These are phyloP conservation scores for Schrankia costaestrigalis DNA, from an alignment of 2,888 invertebrate species.

Conservation along the genomic window DNA sequence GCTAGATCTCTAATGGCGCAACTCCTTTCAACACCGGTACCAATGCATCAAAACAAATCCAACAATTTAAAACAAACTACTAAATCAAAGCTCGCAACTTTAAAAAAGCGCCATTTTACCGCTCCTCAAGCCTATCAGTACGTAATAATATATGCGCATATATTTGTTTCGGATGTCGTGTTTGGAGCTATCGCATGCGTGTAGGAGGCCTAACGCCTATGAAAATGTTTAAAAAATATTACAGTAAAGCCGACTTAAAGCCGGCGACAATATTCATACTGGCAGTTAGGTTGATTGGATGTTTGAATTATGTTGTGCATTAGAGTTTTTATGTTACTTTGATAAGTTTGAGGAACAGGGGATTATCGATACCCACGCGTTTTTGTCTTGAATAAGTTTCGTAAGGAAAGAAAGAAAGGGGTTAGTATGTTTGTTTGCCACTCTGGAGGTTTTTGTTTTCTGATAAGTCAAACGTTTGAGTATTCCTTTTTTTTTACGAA, in stretches of 20 bases:
- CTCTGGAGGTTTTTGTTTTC: too few species aligned
- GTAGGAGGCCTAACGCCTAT: conserved; percentile 38
- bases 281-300: conserved; percentile 14
- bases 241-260: conserved; percentile 9
- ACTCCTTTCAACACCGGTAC: too few species aligned
- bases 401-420: too few species aligned
- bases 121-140: conserved; percentile 39
- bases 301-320: conserved; percentile 3
- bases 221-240: conserved; percentile 32
- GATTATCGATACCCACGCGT: too few species aligned
- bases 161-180: conserved; percentile 54
- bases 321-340: neutral
- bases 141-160: conserved; percentile 63
- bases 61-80: too few species aligned
- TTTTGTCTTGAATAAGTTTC: too few species aligned
- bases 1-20: too few species aligned
- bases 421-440: too few species aligned
- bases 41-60: too few species aligned
- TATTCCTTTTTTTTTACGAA: too few species aligned
- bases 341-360: too few species aligned
- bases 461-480: too few species aligned
- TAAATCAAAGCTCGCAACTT: neutral
- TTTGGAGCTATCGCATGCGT: conserved; percentile 30
- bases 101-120: conserved; percentile 39
- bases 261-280: conserved; percentile 13